Evolutionary conservation across 2,113 vertebrate genomes (phyloP).

Genomic region (Theropithecus gelada): DNA sequence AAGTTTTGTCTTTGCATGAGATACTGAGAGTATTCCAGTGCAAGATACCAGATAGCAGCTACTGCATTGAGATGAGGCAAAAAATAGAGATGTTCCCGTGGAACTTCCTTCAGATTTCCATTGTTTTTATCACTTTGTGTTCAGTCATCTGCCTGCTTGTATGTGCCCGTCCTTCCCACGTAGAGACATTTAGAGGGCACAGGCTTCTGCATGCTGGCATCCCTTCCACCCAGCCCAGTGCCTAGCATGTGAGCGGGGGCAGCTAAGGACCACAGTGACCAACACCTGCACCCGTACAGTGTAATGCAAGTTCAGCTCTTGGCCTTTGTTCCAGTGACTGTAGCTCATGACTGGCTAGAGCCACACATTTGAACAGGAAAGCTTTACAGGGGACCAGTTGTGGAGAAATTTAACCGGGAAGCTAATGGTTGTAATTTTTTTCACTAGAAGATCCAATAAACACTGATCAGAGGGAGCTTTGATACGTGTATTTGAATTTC

Average conservation of each 20-base stretch:
- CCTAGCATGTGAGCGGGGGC: fast-evolving
- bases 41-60: fast-evolving
- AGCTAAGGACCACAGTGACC: fast-evolving
- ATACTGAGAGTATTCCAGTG: too few relatives aligned
- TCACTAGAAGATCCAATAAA: not conserved
- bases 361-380: not conserved
- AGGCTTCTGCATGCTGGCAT: too few relatives aligned
- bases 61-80: fast-evolving
- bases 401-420: not conserved
- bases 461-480: not conserved
- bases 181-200: not conserved
- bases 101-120: fast-evolving
- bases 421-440: not conserved
- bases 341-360: fast-evolving
- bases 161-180: fast-evolving
- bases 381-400: not conserved
- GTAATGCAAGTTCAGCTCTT: not conserved
- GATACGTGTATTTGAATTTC: not conserved
- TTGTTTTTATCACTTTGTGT: too few relatives aligned
- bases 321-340: fast-evolving
- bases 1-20: not conserved
- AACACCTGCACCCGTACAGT: fast-evolving
- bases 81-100: fast-evolving
- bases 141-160: fast-evolving
- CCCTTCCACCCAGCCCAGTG: not conserved